Evolutionary conservation across 64 coral and sea anemone species (phyloP).

Genomic region (Porites lutea): DNA sequence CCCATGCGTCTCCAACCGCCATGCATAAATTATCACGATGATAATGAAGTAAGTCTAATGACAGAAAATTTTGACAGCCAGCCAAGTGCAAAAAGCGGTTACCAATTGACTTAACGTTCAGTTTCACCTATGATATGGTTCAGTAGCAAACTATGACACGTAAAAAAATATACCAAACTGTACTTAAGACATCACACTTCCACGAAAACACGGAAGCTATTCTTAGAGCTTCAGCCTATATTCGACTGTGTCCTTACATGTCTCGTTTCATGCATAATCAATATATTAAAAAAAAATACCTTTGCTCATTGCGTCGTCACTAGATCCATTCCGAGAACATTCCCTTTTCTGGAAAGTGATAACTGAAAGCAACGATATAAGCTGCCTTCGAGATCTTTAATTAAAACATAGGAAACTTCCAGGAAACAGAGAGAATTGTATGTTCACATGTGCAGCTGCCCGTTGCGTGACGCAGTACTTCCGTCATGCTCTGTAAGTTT

Average conservation of each 20-base stretch:
- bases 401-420: not conserved
- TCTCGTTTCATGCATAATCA: not conserved
- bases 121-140: no score
- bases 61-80: no score
- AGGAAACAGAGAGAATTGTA: not conserved
- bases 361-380: not conserved
- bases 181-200: no score
- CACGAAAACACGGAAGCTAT: no score
- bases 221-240: no score
- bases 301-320: conserved; percentile 25
- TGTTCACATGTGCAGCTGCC: no score
- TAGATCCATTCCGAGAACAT: not conserved
- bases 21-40: not conserved
- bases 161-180: no score
- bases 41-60: no score
- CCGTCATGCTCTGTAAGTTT: not conserved
- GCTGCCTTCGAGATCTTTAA: not conserved
- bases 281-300: not conserved
- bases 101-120: no score
- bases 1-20: not conserved
- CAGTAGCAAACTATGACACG: no score
- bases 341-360: not conserved
- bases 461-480: not conserved
- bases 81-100: no score
- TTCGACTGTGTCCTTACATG: not conserved